These are phyloP conservation scores for Myotis findleyi DNA, from an alignment of 2,797 vertebrate species.

Conservation along the genomic window DNA sequence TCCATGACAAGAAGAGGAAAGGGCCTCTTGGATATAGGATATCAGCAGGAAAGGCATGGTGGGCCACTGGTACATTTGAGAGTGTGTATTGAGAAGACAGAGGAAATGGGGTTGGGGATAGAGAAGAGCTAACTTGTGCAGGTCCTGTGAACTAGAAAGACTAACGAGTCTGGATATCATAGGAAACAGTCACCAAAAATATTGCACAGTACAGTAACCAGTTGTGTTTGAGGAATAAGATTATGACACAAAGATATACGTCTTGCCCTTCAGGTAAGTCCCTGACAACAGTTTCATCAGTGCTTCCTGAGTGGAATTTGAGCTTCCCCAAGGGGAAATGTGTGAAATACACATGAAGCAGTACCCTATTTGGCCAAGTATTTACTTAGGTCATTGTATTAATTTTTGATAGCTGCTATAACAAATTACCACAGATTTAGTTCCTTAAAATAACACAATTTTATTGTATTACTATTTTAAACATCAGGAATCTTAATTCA, in stretches of 20 bases:
- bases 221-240: neutral
- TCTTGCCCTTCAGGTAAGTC: neutral
- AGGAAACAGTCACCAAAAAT: neutral
- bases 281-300: neutral
- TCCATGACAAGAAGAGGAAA: neutral
- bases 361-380: neutral
- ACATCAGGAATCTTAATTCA: neutral
- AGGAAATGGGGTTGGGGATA: no score
- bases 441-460: neutral
- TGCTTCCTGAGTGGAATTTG: accelerated
- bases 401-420: neutral
- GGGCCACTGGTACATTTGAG: neutral
- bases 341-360: no score
- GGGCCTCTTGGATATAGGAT: no score
- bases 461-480: neutral
- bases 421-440: neutral
- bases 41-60: neutral
- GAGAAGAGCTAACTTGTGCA: accelerated
- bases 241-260: neutral
- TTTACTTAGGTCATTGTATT: neutral
- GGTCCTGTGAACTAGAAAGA: neutral
- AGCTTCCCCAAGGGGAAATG: neutral
- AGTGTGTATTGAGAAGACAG: neutral
- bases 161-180: accelerated
- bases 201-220: accelerated